These are phyloP conservation scores for Scopus umbretta DNA, from an alignment of 2,113 vertebrate genomes.

Conservation along the genomic window DNA sequence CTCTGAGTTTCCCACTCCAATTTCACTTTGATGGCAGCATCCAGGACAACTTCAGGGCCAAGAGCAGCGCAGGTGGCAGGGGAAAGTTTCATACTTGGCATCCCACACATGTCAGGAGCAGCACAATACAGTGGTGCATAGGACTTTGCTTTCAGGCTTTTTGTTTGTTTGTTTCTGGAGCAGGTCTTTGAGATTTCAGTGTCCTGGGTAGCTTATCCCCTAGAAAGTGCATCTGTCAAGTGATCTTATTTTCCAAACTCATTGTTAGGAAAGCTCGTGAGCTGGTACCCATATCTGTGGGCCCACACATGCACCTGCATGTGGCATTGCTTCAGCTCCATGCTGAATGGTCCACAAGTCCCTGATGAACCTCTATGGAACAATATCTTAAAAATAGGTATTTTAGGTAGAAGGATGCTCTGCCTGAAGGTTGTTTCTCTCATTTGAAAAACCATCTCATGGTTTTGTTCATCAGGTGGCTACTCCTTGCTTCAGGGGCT, in stretches of 20 bases:
- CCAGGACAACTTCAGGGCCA: neutral
- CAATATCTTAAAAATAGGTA: fast-evolving
- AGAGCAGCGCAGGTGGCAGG: neutral
- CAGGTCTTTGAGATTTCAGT: neutral
- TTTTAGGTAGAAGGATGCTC: neutral
- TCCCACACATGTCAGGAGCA: neutral
- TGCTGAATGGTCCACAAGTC: neutral
- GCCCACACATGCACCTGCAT: fast-evolving
- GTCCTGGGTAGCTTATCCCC: neutral
- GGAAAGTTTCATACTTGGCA: neutral
- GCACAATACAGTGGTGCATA: neutral
- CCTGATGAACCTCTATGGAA: neutral
- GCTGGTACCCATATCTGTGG: neutral
- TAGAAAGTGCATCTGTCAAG: neutral
- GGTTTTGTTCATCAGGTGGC: fast-evolving
- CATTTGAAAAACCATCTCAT: neutral
- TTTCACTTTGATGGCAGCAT: neutral
- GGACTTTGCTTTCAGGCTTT: neutral
- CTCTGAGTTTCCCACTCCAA: neutral
- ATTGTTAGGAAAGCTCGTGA: neutral
- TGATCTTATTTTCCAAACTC: neutral
- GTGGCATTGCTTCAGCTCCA: neutral
- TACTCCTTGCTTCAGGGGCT: neutral
- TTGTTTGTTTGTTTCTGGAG: neutral
- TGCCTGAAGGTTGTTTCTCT: neutral